phyloP scores from a whole-genome alignment of 2,113 vertebrate genomes.

The Platysteira castanea region DNA sequence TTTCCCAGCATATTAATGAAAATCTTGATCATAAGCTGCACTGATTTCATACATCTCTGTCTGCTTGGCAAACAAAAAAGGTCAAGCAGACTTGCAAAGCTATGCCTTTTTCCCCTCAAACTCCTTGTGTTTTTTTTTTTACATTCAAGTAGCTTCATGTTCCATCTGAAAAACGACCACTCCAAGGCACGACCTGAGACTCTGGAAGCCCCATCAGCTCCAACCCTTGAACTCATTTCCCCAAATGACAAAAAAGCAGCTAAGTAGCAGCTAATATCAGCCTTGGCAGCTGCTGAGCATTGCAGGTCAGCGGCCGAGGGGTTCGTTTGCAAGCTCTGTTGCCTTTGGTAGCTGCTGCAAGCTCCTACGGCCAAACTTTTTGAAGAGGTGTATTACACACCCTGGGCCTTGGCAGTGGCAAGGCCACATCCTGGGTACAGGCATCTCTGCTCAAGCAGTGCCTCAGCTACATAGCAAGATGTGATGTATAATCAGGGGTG shows the following conservation, averaged over 20 bases:
- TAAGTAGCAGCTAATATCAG: background rate
- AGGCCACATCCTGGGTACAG: background rate
- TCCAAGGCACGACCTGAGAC: background rate
- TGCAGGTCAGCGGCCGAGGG: background rate
- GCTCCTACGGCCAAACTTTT: background rate
- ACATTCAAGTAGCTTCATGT: background rate
- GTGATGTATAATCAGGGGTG: background rate
- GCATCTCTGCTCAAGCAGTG: background rate
- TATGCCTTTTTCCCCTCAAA: background rate
- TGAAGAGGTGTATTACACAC: background rate
- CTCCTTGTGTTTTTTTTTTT: background rate
- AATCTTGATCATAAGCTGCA: background rate
- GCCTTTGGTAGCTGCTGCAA: background rate
- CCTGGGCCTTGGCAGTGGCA: background rate
- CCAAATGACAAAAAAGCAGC: background rate
- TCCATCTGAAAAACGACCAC: background rate
- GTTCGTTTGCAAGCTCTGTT: background rate
- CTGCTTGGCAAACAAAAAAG: background rate
- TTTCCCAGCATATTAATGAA: background rate
- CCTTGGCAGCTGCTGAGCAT: background rate
- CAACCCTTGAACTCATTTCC: background rate
- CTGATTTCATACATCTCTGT: background rate
- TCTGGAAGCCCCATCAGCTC: background rate
- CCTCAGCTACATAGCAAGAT: background rate
- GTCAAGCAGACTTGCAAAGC: background rate